Base-by-base conservation (phyloP, 2,888 invertebrate species). In the Tortricodes alternella region DNA sequence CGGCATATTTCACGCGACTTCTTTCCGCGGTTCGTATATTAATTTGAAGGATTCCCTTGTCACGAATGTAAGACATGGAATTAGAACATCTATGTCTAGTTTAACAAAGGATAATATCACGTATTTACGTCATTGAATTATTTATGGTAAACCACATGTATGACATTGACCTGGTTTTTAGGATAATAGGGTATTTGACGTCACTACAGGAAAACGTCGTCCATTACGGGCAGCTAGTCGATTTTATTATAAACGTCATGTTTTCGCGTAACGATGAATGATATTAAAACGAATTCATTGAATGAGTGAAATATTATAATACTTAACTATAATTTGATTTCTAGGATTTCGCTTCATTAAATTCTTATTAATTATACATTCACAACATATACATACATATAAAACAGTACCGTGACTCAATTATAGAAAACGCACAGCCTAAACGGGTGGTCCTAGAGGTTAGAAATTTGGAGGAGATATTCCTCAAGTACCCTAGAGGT, bases 131-230 rank as follows among this genome's bases (percentile, higher is more conserved):
- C 9, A 2, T 27, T 27, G 2, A 23, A 29, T 29, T 11, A 29
- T 29, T 29, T 29, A 19, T 39, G 16, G 5, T 8, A 32, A 34
- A 32, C 46, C 38, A 46, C 21, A 2, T 44, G 44, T 21, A 16
- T 38, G 46, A 23, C 53, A 46, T 32, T 53, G 46, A 37, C 53
- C 53, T 21, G 23, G 9, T 39, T 27, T 9, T 46, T 29, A 32
- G 29, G 32, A 53, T 46, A 52, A 38, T 27, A 9, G 7, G 21
- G 16, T 29, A 38, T 21, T 46, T 38, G 13, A 27, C 43, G 51
- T 19, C 43, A 43, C 18, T 43, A 51, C 5, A 18, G 46, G 46
- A 39, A 46, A 46, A 27, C 9, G 8, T 39, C 1, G 9, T 19
- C 8, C 7, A n/a, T 37, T 16, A 18, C 37, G 7, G 16, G 9